These are phyloP conservation scores for Drosophila parabipectinata DNA, from an alignment of 1,140 invertebrate species.

Conservation along the genomic window DNA sequence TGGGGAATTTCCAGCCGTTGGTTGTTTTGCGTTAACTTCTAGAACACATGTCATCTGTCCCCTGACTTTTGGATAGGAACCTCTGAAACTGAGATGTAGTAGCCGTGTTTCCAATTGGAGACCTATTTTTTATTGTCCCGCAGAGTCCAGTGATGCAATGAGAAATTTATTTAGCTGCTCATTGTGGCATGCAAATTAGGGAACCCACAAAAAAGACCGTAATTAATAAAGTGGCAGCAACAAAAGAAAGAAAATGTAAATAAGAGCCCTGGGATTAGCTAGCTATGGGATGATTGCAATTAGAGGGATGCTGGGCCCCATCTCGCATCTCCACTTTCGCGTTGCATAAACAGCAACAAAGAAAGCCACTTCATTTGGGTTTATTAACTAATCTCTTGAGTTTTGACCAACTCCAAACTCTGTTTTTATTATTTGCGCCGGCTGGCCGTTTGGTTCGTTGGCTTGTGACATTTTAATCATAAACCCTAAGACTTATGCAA, in stretches of 20 bases:
- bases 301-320: constrained; percentile 27
- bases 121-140: constrained; percentile 18
- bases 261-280: constrained; percentile 28
- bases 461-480: constrained; percentile 77
- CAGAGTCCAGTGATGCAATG: constrained; percentile 38
- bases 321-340: constrained; percentile 15
- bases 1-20: constrained; percentile 17
- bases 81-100: background rate
- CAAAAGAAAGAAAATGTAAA: constrained; percentile 26
- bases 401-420: constrained; percentile 42
- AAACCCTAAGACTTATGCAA: constrained; percentile 66
- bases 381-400: constrained; percentile 64
- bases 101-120: constrained; percentile 2
- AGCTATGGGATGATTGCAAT: constrained; percentile 35
- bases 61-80: background rate
- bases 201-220: constrained; percentile 19
- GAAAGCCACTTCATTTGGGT: constrained; percentile 29
- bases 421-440: constrained; percentile 28
- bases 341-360: constrained; percentile 43
- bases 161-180: constrained; percentile 29
- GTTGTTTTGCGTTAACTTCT: background rate
- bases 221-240: constrained; percentile 34
- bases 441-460: constrained; percentile 48
- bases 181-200: constrained; percentile 41
- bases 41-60: background rate